Conservation (phyloP, 2,113 vertebrate genomes). For the Axis porcinus region DNA sequence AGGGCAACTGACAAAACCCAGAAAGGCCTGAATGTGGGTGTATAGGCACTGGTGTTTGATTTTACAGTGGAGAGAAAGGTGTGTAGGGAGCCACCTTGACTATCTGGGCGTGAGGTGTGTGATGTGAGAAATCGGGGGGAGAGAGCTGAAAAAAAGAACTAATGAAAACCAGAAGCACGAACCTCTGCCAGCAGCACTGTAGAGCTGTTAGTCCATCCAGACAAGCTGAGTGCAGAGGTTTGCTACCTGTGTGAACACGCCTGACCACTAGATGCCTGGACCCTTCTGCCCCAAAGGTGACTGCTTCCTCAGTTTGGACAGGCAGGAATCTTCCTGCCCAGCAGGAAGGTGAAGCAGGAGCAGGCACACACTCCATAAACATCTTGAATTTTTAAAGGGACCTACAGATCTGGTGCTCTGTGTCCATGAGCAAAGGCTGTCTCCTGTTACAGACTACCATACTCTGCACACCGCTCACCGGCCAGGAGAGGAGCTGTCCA, state of each 20-base stretch:
- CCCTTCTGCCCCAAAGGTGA: background rate
- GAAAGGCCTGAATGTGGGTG: background rate
- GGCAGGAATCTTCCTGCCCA: fast-evolving
- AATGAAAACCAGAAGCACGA: background rate
- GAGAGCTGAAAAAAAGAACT: background rate
- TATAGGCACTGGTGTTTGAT: fast-evolving
- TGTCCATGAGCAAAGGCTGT: background rate
- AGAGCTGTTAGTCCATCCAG: background rate
- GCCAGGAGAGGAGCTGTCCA: background rate
- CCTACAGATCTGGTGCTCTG: too few species aligned
- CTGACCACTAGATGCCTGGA: background rate
- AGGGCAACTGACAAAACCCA: too few species aligned
- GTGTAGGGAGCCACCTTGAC: background rate
- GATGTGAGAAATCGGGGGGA: too few species aligned
- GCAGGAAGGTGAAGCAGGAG: background rate
- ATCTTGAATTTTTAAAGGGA: background rate
- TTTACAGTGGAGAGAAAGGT: fast-evolving
- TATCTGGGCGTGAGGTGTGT: fast-evolving
- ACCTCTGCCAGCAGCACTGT: background rate
- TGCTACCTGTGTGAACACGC: background rate
- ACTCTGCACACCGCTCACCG: fast-evolving
- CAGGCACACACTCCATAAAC: background rate
- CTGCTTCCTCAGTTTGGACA: too few species aligned
- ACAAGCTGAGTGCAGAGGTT: background rate
- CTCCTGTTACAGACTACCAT: fast-evolving